phyloP scores from a whole-genome alignment of 2,797 vertebrate species.

The Ispidina lecontei region DNA sequence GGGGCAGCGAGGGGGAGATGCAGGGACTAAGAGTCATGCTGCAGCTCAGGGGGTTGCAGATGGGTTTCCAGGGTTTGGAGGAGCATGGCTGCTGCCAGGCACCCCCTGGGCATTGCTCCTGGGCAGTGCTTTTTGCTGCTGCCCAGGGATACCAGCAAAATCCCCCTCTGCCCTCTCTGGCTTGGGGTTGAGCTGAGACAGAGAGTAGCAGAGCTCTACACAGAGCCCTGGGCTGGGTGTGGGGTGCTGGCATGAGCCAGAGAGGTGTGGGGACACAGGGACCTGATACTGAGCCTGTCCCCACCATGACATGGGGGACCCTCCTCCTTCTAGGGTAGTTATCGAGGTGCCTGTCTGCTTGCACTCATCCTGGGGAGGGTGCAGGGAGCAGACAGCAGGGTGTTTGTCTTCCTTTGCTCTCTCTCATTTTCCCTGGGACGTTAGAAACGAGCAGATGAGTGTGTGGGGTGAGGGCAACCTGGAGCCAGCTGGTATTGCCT shows the following conservation, averaged over 20 bases:
- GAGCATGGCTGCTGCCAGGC: accelerated
- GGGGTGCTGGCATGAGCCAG: background rate
- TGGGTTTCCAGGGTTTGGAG: background rate
- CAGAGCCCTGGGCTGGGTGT: background rate
- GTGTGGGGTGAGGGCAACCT: background rate
- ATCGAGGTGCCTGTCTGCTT: background rate
- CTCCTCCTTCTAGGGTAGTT: background rate
- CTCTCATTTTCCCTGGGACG: background rate
- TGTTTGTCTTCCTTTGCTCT: background rate
- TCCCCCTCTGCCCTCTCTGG: accelerated
- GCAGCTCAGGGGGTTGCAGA: accelerated
- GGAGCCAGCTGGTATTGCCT: background rate
- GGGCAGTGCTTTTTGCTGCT: background rate
- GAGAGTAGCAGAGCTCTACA: background rate
- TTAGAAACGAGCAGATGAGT: background rate
- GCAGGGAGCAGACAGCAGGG: accelerated
- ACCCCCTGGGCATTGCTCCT: accelerated
- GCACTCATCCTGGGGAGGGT: accelerated
- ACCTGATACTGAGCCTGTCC: accelerated
- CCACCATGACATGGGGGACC: background rate
- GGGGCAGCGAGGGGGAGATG: background rate
- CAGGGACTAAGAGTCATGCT: accelerated
- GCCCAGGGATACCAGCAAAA: background rate
- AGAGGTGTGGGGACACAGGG: background rate
- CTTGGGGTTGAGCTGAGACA: background rate